Percentiles rank a stretch among this genome's conserved stretches.
Conservation (phyloP, 2,113 vertebrate genomes). For the Chamaetylas fuelleborni region DNA sequence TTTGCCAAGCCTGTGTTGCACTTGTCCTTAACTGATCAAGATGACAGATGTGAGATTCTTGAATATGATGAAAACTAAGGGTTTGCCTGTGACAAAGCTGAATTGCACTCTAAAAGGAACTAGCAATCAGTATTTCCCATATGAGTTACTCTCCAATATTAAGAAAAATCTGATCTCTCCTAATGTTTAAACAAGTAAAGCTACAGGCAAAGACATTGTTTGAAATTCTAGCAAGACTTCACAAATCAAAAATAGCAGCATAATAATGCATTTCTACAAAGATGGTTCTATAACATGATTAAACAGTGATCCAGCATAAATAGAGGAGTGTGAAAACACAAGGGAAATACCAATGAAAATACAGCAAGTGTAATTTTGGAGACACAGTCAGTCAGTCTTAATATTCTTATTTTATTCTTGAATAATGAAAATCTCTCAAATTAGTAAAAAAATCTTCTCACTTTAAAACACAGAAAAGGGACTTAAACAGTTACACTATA, state of each 20-base stretch:
- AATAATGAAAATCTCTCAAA: not conserved
- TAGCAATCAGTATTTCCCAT: not conserved
- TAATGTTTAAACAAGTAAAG: not conserved
- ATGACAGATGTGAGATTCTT: not conserved
- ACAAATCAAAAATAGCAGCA: not conserved
- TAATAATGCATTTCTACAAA: not conserved
- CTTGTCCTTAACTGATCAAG: conserved; percentile 16
- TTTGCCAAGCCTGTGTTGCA: not conserved
- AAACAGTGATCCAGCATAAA: not conserved
- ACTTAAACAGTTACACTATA: not conserved
- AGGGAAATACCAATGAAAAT: not conserved
- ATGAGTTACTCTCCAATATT: not conserved
- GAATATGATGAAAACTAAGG: not conserved
- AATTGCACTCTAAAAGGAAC: not conserved
- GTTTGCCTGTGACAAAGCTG: not conserved
- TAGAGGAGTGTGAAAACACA: not conserved
- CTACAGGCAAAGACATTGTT: not conserved
- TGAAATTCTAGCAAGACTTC: not conserved
- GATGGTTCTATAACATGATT: not conserved
- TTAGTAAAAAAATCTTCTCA: not conserved
- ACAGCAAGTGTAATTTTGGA: not conserved
- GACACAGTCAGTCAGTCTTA: accelerated
- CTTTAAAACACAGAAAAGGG: not conserved
- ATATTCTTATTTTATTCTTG: not conserved
- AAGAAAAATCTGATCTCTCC: not conserved